These are phyloP conservation scores for Drosophila paramelanica DNA, from an alignment of 2,888 invertebrate genomes.

Conservation along the genomic window DNA sequence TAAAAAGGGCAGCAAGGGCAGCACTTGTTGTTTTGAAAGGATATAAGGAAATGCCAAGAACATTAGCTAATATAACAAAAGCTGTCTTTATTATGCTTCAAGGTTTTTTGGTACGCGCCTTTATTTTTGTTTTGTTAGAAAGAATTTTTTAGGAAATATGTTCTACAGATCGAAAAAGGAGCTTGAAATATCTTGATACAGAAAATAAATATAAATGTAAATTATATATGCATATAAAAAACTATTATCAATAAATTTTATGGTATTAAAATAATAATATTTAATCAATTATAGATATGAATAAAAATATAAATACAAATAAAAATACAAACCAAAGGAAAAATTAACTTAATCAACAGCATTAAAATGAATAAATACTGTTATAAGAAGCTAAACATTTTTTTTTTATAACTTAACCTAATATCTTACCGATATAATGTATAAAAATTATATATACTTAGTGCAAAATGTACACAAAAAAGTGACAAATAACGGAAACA, in stretches of 20 bases:
- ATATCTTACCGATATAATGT: background rate
- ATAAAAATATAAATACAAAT: background rate
- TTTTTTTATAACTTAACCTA: background rate
- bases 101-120: background rate
- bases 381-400: no score
- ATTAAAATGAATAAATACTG: no score
- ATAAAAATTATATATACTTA: background rate
- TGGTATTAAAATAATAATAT: background rate
- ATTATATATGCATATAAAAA: background rate
- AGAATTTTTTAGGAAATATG: background rate
- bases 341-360: background rate
- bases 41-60: background rate
- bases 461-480: background rate
- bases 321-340: background rate
- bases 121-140: background rate
- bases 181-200: conserved; percentile 1
- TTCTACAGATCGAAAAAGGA: background rate
- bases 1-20: background rate
- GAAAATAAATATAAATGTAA: background rate
- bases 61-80: background rate
- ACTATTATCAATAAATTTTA: background rate
- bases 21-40: background rate
- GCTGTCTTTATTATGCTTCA: background rate
- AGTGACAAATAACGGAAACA: background rate
- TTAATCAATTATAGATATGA: background rate